phyloP scores from a whole-genome alignment of 2,888 invertebrate genomes.

The Sinodicranocentrus sp. region DNA sequence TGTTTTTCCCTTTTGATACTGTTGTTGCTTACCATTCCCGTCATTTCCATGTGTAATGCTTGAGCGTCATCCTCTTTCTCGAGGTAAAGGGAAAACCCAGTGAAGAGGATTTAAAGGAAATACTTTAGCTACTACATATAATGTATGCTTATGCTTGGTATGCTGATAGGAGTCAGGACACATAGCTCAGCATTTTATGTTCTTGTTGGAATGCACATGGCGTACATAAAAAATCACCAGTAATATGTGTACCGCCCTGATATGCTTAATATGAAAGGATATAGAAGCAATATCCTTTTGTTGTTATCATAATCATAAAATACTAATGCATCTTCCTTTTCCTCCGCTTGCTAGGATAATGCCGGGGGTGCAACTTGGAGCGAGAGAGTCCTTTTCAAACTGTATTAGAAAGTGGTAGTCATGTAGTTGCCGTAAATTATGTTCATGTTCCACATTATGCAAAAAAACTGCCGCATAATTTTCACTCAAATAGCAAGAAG shows the following conservation, averaged over 20 bases:
- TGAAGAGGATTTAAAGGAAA: too few relatives aligned
- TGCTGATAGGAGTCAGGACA: too few relatives aligned
- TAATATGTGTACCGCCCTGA: not conserved
- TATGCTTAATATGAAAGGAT: not conserved
- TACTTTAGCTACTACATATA: too few relatives aligned
- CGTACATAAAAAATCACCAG: too few relatives aligned
- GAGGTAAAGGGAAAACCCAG: not conserved
- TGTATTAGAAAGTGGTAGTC: conserved; percentile 29
- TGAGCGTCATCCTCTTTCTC: not conserved
- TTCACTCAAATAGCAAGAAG: conserved; percentile 16
- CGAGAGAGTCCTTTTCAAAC: not conserved
- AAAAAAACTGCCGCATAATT: conserved; percentile 53
- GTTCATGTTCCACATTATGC: conserved; percentile 45
- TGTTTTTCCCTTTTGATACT: not conserved
- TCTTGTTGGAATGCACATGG: not conserved
- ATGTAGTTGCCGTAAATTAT: conserved; percentile 51
- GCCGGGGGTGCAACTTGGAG: not conserved
- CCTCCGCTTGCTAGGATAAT: not conserved
- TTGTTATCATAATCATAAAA: conserved; percentile 16
- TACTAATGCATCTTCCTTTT: conserved; percentile 13
- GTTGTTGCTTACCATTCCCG: not conserved
- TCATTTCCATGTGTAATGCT: not conserved
- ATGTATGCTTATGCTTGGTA: too few relatives aligned
- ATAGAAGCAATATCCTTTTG: not conserved
- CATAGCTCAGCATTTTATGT: conserved; percentile 11